Evolutionary conservation across 2,888 invertebrate species (phyloP).

Genomic region (Tetragonisca angustula): DNA sequence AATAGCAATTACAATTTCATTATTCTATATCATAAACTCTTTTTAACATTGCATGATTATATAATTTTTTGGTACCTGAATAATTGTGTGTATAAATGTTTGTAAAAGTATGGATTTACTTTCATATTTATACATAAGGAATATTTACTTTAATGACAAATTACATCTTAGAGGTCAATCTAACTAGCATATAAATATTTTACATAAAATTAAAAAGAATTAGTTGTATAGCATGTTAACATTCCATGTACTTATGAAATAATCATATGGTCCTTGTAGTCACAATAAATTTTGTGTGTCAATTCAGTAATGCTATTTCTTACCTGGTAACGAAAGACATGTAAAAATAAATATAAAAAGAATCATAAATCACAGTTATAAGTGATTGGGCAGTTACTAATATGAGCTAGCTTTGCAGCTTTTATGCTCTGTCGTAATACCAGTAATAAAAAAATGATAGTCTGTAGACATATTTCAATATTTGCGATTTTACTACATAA

Average conservation of each 20-base stretch:
- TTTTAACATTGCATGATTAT: constrained; percentile 51
- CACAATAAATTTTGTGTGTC: constrained; percentile 49
- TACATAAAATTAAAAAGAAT: constrained; percentile 46
- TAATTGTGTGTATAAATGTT: constrained; percentile 59
- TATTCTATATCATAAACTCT: constrained; percentile 28
- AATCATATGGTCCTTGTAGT: constrained; percentile 55
- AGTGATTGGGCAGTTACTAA: constrained; percentile 62
- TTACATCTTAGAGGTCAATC: constrained; percentile 38
- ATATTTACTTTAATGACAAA: constrained; percentile 48
- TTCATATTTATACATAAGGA: constrained; percentile 56
- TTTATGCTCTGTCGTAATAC: constrained; percentile 35
- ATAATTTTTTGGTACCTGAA: constrained; percentile 39
- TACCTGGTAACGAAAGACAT: constrained; percentile 54
- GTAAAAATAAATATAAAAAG: constrained; percentile 66
- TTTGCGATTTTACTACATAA: constrained; percentile 28
- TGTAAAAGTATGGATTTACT: constrained; percentile 64
- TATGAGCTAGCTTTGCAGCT: constrained; percentile 42
- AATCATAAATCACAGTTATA: constrained; percentile 64
- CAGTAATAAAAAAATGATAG: constrained; percentile 25
- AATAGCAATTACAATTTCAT: constrained; percentile 32
- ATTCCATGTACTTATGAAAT: constrained; percentile 50
- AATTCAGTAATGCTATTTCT: constrained; percentile 46
- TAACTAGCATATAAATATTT: constrained; percentile 51
- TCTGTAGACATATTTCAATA: constrained; percentile 13
- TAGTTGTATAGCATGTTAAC: constrained; percentile 35